Conservation (phyloP, 2,113 vertebrate genomes). For the Harpagus bidentatus region DNA sequence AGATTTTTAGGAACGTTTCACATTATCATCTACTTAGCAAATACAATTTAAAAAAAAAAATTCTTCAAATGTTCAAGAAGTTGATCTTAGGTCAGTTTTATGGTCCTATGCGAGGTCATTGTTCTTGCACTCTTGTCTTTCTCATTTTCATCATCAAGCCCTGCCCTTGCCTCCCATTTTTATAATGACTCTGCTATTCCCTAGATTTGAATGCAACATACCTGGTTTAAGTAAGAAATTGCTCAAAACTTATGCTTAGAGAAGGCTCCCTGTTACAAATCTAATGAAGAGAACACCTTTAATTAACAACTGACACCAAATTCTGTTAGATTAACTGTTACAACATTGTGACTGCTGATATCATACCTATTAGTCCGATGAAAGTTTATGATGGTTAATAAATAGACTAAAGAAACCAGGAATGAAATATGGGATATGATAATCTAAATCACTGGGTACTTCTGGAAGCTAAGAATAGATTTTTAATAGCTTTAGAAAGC, state of each 20-base stretch:
- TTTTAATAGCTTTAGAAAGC: not conserved
- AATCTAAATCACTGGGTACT: not conserved
- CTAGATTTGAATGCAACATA: not conserved
- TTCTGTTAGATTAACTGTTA: not conserved
- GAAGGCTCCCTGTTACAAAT: not conserved
- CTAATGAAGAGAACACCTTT: not conserved
- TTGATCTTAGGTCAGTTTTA: not conserved
- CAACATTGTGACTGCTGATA: not conserved
- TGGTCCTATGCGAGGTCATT: not conserved
- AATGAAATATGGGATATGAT: not conserved
- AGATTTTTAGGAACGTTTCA: not conserved
- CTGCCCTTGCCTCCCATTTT: not conserved
- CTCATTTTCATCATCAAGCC: not conserved
- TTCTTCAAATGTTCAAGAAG: not conserved
- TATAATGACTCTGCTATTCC: not conserved
- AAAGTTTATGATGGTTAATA: not conserved
- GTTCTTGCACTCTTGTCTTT: not conserved
- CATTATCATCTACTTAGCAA: not conserved
- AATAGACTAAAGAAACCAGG: not conserved
- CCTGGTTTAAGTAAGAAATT: not conserved
- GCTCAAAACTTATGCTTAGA: not conserved
- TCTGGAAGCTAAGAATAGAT: not conserved
- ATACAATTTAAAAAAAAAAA: not conserved
- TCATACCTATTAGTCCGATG: not conserved
- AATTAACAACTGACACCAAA: not conserved